phyloP scores from a whole-genome alignment of 2,113 vertebrate species.

The Austrofundulus limnaeus region DNA sequence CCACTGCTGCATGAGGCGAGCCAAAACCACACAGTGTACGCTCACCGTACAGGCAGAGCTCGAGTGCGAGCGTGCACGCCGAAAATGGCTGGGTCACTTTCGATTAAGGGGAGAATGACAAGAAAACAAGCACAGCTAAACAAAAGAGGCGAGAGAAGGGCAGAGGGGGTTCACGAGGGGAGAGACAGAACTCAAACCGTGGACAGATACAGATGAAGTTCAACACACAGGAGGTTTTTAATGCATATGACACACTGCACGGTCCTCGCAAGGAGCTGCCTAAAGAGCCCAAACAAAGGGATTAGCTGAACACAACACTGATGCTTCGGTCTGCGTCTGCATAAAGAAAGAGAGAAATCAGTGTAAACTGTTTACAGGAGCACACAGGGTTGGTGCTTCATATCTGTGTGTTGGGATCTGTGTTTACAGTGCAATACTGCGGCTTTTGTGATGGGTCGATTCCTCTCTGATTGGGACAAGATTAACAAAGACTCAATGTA shows the following conservation, averaged over 20 bases:
- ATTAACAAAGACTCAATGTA: slow-evolving; percentile 61
- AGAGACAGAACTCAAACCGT: slow-evolving; percentile 61
- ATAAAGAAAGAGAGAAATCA: slow-evolving; percentile 47
- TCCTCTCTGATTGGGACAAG: slow-evolving; percentile 58
- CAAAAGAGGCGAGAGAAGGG: slow-evolving; percentile 39
- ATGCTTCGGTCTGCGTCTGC: slow-evolving; percentile 64
- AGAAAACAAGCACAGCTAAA: slow-evolving; percentile 64
- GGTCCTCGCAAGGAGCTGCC: slow-evolving; percentile 47
- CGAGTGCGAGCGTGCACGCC: slow-evolving; percentile 14
- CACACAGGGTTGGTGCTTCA: slow-evolving; percentile 54
- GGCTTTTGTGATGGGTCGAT: slow-evolving; percentile 58
- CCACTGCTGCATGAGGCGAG: slow-evolving; percentile 31
- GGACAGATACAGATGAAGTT: slow-evolving; percentile 36
- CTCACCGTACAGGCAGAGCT: slow-evolving; percentile 25
- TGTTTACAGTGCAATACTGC: slow-evolving; percentile 57
- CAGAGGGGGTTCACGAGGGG: slow-evolving; percentile 21
- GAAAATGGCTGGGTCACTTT: slow-evolving; percentile 57
- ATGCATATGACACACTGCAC: slow-evolving; percentile 40
- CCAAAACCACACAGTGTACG: slow-evolving; percentile 59
- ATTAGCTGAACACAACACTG: slow-evolving; percentile 73
- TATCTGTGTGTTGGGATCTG: slow-evolving; percentile 35
- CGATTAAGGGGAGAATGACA: slow-evolving; percentile 63
- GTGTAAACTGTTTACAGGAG: slow-evolving; percentile 72
- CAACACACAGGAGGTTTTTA: slow-evolving; percentile 19
- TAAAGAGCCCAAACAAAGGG: slow-evolving; percentile 66